phyloP scores from a whole-genome alignment of 2,113 vertebrate species.

The Channa argus region DNA sequence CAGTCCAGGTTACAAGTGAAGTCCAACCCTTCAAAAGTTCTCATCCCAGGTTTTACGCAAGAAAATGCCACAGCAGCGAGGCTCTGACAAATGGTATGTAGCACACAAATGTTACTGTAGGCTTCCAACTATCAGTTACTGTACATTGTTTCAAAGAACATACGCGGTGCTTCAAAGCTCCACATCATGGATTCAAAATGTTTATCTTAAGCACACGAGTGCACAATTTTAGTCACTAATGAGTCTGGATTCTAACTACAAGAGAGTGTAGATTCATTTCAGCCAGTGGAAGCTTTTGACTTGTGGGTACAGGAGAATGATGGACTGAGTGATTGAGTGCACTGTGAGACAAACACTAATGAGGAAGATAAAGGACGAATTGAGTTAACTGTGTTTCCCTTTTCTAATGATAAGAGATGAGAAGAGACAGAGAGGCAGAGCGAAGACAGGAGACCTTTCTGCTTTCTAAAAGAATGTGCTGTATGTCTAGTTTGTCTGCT shows the following conservation, averaged over 20 bases:
- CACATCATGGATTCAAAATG: background rate
- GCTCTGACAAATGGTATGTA: conserved; percentile 2
- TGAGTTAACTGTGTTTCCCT: conserved; percentile 56
- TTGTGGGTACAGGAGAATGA: conserved; percentile 49
- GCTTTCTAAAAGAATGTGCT: conserved; percentile 54
- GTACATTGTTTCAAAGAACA: conserved; percentile 4
- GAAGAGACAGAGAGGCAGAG: conserved; percentile 25
- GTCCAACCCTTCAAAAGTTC: conserved; percentile 55
- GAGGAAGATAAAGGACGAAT: conserved; percentile 69
- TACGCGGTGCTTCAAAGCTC: background rate
- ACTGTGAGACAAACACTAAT: conserved; percentile 69
- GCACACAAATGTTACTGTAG: conserved; percentile 1
- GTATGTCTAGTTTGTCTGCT: conserved; percentile 48
- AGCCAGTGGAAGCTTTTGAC: conserved; percentile 38
- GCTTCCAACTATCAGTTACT: background rate
- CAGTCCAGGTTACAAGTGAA: conserved; percentile 28
- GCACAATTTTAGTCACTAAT: conserved; percentile 32
- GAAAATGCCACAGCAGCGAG: conserved; percentile 12
- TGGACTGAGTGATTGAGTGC: conserved; percentile 69
- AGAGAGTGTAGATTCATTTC: conserved; percentile 35
- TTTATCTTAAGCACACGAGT: conserved; percentile 20
- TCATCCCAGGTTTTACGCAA: conserved; percentile 37
- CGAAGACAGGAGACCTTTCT: conserved; percentile 22
- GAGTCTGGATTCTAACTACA: conserved; percentile 25
- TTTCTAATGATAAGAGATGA: conserved; percentile 61